Conservation (phyloP, 1,140 invertebrate species). For the Heliothis virescens region DNA sequence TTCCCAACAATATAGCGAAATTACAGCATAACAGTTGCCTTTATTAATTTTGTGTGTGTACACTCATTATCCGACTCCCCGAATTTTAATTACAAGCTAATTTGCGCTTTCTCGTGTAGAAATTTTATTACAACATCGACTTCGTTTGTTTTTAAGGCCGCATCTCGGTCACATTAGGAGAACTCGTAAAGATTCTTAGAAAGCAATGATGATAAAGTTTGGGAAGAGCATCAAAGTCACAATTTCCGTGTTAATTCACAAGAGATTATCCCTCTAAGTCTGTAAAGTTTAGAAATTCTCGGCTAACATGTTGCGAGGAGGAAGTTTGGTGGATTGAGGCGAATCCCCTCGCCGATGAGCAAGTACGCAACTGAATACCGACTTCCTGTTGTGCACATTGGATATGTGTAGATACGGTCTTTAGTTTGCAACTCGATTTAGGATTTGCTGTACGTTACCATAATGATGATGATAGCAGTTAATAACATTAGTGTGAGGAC, state of each 20-base stretch:
- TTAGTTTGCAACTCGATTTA: constrained; percentile 32
- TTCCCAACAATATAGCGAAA: constrained; percentile 23
- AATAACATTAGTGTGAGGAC: not conserved
- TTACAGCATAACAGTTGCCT: constrained; percentile 34
- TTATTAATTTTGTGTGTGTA: constrained; percentile 49
- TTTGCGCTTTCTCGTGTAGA: constrained; percentile 42
- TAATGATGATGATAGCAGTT: not conserved
- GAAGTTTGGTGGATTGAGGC: constrained; percentile 74
- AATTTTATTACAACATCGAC: constrained; percentile 38
- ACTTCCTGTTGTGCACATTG: constrained; percentile 56
- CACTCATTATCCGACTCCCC: constrained; percentile 42
- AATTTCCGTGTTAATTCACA: constrained; percentile 59
- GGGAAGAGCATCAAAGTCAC: constrained; percentile 48
- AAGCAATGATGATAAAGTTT: constrained; percentile 43
- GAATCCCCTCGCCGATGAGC: constrained; percentile 66
- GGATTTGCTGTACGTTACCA: not conserved
- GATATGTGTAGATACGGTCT: constrained; percentile 46
- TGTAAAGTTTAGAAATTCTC: constrained; percentile 70
- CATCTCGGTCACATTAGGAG: constrained; percentile 37
- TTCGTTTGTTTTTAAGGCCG: constrained; percentile 40
- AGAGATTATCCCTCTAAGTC: constrained; percentile 70
- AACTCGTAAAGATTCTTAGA: constrained; percentile 20
- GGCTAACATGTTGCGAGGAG: constrained; percentile 67
- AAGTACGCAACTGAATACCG: constrained; percentile 61
- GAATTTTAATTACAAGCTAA: constrained; percentile 48